Percentiles rank a stretch among this genome's conserved stretches.
Evolutionary conservation across 2,888 invertebrate species (phyloP).

Genomic region (Mactromeris polynyma): DNA sequence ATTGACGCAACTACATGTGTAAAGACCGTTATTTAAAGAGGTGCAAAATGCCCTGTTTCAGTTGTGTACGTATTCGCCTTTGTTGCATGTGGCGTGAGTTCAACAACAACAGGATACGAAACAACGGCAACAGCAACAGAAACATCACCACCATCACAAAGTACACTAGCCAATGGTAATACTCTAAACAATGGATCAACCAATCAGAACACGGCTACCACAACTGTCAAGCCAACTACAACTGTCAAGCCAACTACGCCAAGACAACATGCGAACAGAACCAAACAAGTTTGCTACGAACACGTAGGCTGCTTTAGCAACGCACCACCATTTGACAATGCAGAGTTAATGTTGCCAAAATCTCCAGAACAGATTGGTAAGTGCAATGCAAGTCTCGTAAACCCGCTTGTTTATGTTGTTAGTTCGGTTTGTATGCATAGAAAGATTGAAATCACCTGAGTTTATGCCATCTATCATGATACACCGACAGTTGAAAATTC

Average conservation of each 20-base stretch:
- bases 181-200: background rate
- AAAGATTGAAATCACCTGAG: too few species aligned
- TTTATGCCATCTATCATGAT: too few species aligned
- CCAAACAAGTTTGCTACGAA: slow-evolving; percentile 72
- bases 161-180: background rate
- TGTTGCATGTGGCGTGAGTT: background rate
- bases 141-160: background rate
- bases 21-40: background rate
- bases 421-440: background rate
- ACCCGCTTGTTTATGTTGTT: background rate
- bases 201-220: background rate
- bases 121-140: background rate
- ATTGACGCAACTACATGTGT: too few species aligned
- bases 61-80: background rate
- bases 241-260: background rate
- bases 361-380: slow-evolving; percentile 88
- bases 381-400: background rate
- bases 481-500: too few species aligned
- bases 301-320: slow-evolving; percentile 81
- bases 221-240: background rate
- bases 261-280: slow-evolving; percentile 39
- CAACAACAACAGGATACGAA: background rate
- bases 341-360: slow-evolving; percentile 72
- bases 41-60: background rate
- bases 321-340: slow-evolving; percentile 78